These are phyloP conservation scores for Microcebus lehilahytsara DNA, from an alignment of 2,113 vertebrate genomes.

Conservation along the genomic window DNA sequence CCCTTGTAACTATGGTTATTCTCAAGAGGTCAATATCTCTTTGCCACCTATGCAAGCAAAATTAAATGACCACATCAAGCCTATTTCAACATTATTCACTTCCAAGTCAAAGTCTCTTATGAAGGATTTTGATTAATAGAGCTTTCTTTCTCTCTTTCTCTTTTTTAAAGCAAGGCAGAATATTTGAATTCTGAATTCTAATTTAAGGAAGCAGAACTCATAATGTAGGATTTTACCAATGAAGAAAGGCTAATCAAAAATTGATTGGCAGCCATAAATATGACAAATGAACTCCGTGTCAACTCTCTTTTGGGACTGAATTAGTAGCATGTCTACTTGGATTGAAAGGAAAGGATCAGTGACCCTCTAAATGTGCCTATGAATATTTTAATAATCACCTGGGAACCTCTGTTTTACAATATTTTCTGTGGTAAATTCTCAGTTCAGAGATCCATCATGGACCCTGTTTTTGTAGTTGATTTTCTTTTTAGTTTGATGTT, in stretches of 20 bases:
- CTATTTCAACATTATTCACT: neutral
- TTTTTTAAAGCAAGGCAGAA: neutral
- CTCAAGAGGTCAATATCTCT: neutral
- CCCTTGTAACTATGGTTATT: neutral
- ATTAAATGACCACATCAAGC: neutral
- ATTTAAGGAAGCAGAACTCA: neutral
- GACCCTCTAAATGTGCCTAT: neutral
- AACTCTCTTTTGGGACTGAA: neutral
- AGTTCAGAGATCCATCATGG: neutral
- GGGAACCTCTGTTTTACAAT: neutral
- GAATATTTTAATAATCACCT: neutral
- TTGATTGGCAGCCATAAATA: neutral
- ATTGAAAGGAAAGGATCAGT: neutral
- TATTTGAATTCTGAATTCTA: conserved; percentile 11
- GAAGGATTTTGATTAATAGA: neutral
- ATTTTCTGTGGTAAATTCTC: neutral
- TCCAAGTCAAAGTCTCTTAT: neutral
- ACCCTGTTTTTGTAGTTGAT: neutral
- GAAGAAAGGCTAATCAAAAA: neutral
- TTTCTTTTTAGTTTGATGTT: conserved; percentile 35
- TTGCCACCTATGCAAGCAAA: neutral
- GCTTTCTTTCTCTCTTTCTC: neutral
- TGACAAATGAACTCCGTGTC: neutral
- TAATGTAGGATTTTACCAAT: neutral
- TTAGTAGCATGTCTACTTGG: neutral